Conservation (phyloP, 2,888 invertebrate genomes). For the Seira sanloemensis region DNA sequence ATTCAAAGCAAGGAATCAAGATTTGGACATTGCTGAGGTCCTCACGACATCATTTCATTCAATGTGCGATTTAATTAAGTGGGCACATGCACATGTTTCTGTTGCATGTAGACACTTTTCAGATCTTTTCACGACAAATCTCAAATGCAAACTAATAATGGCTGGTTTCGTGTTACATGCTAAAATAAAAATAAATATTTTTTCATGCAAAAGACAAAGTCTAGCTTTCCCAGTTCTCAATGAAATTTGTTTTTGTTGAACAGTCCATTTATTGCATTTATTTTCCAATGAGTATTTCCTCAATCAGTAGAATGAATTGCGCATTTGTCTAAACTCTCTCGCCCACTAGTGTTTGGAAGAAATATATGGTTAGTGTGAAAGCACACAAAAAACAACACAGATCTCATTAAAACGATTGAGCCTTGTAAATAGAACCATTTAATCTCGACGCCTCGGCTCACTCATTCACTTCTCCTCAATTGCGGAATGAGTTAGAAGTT, state of each 20-base stretch:
- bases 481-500: constrained; percentile 19
- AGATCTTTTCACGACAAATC: too few relatives aligned
- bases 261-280: constrained; percentile 2
- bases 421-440: constrained; percentile 62
- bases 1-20: too few relatives aligned
- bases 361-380: neutral
- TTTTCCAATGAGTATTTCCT: neutral
- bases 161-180: neutral
- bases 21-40: too few relatives aligned
- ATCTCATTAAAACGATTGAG: constrained; percentile 62
- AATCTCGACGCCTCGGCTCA: constrained; percentile 50
- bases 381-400: constrained; percentile 36
- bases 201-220: too few relatives aligned
- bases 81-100: neutral
- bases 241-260: neutral
- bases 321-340: constrained; percentile 1
- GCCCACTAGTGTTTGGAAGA: neutral
- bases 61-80: neutral
- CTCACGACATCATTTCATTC: too few relatives aligned
- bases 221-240: too few relatives aligned
- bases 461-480: constrained; percentile 12
- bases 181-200: neutral
- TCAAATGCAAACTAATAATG: constrained; percentile 4
- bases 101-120: too few relatives aligned
- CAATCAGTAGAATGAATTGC: neutral